Conservation (phyloP, 2,797 vertebrate species). For the Lemur catta region DNA sequence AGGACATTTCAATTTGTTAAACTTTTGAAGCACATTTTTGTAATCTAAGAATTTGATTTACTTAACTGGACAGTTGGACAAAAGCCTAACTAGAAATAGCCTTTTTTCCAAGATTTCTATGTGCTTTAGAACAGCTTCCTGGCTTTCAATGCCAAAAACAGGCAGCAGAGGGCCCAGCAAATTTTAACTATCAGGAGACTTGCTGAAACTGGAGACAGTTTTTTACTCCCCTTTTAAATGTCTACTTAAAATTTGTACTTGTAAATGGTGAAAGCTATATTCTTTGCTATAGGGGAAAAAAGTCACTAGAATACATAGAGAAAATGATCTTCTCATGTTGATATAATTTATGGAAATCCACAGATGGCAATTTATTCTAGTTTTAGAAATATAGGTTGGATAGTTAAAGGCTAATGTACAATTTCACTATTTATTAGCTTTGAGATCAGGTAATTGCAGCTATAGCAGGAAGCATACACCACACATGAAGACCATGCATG, state of each 20-base stretch:
- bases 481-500: not conserved
- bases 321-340: not conserved
- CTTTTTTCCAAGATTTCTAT: conserved; percentile 20
- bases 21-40: not conserved
- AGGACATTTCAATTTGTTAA: not conserved
- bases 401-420: not conserved
- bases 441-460: not conserved
- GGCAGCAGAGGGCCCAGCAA: conserved; percentile 60
- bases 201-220: not conserved
- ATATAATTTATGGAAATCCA: conserved; percentile 38
- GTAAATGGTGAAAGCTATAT: not conserved
- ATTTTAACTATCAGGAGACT: not conserved
- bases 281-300: not conserved
- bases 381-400: not conserved
- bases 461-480: not conserved
- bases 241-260: not conserved
- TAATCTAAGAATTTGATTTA: conserved; percentile 48
- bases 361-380: not conserved
- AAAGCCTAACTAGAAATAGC: not conserved
- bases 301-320: not conserved
- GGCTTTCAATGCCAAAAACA: conserved; percentile 50
- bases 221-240: not conserved
- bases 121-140: not conserved
- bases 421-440: not conserved
- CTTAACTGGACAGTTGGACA: not conserved